A percentile compares a stretch with the other conserved stretches of the same genome.
These are phyloP conservation scores for Oreochromis tanganicae DNA, from an alignment of 2,113 vertebrate genomes.

Conservation along the genomic window DNA sequence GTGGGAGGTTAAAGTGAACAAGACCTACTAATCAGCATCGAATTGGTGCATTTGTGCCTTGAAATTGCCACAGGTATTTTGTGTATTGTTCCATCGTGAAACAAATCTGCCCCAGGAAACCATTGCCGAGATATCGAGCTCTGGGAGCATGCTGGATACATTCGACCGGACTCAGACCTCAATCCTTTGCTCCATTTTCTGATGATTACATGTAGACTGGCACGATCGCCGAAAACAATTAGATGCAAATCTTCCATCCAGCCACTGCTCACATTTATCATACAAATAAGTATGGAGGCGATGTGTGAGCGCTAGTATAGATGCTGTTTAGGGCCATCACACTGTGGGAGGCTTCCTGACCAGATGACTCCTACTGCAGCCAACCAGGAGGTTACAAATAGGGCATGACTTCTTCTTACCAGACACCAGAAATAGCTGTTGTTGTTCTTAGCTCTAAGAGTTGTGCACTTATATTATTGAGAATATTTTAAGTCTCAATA, in stretches of 20 bases:
- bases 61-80: constrained; percentile 21
- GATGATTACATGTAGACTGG: constrained; percentile 32
- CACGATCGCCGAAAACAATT: constrained; percentile 31
- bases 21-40: background rate
- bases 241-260: constrained; percentile 27
- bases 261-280: constrained; percentile 30
- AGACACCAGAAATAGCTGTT: background rate
- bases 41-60: background rate
- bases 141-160: constrained; percentile 6
- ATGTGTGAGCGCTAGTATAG: background rate
- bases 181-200: constrained; percentile 30
- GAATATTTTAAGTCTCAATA: background rate
- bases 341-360: constrained; percentile 44
- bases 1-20: background rate
- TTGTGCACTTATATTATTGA: background rate
- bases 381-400: background rate
- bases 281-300: constrained; percentile 26
- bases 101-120: constrained; percentile 27
- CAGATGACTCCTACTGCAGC: constrained; percentile 38
- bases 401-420: background rate
- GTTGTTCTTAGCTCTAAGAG: background rate
- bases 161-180: background rate
- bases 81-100: constrained; percentile 23
- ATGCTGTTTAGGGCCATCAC: constrained; percentile 12
- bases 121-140: background rate